Base-by-base conservation (phyloP, 2,888 invertebrate species). In the Sarcophaga rosellei region DNA sequence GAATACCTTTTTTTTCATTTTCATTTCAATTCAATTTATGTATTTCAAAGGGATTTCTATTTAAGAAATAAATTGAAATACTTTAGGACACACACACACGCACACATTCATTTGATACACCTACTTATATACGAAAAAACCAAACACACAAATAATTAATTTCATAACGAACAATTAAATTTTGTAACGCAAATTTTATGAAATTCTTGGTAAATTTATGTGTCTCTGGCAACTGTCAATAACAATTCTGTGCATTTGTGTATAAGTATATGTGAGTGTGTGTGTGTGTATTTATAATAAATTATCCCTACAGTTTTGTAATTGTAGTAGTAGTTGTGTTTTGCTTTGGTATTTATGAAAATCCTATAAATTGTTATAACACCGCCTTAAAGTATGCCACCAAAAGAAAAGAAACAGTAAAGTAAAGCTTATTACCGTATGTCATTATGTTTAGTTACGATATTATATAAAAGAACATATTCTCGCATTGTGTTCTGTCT, bases 361-460 rank as follows among this genome's bases (percentile, higher is more conserved):
- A 53, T 5, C 17, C 53, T n/a, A 72, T 59, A 57, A 72, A 57
- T 59, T 72, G 23, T 53, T 69, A 11, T 59, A 59, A 17, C 15
- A 45, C 59, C 23, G 72, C 72, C 72, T 66, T 45, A 77, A 72
- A 72, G 25, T 72, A 82, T 82, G 61, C 61, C 17, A 15, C 17
- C 53, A 0, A 53, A 53, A 15, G 1, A 10, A 35, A 35, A 35
- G 2, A 35, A 35, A 35, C 35, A 35, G 10, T 10, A 35, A 35
- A 2, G 10, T 10, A 35, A 35, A 53, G 4, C 53, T 53, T 53
- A 17, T 53, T 53, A 53, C 53, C 17, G 17, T 17, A 53, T 53
- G 53, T 53, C 53, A 53, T 53, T 53, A 53, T 53, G 53, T 15
- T 12, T 53, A 53, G 53, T 53, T 53, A 53, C 15, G 12, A 10